Conservation (phyloP, 2,888 invertebrate genomes). For the Pherbina coryleti region DNA sequence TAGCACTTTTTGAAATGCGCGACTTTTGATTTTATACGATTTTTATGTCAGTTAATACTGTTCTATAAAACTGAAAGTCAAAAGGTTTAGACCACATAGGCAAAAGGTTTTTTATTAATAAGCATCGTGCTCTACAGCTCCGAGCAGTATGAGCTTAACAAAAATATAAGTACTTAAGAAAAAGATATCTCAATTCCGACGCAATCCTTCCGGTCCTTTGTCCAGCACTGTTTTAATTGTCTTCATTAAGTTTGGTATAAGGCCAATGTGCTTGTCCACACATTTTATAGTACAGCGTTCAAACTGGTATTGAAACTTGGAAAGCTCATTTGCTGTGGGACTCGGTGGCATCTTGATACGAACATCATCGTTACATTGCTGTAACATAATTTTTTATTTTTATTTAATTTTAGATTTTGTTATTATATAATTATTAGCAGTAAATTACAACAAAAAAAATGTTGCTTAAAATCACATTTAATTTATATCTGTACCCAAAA, state of each 20-base stretch:
- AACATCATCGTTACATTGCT: constrained; percentile 59
- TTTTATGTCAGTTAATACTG: too few species aligned
- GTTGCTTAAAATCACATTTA: too few species aligned
- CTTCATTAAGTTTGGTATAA: constrained; percentile 59
- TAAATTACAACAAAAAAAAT: neutral
- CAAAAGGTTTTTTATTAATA: too few species aligned
- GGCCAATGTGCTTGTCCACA: constrained; percentile 60
- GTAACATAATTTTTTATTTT: neutral
- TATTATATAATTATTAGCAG: neutral
- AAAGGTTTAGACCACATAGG: too few species aligned
- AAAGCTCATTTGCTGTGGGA: constrained; percentile 55
- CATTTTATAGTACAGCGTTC: constrained; percentile 59
- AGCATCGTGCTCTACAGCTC: too few species aligned
- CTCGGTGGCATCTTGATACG: constrained; percentile 51
- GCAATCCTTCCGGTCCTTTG: constrained; percentile 49
- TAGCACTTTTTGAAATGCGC: too few species aligned
- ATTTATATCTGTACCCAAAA: too few species aligned
- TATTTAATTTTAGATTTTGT: neutral
- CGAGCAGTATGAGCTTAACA: too few species aligned
- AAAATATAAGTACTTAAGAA: neutral
- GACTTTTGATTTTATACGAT: too few species aligned
- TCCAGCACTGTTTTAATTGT: constrained; percentile 59
- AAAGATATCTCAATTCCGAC: neutral
- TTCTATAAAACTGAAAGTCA: too few species aligned
- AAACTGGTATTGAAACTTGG: constrained; percentile 57